Percentiles rank a stretch among this genome's conserved stretches.
Conservation (phyloP, 1,140 invertebrate species). For the Maniola jurtina region DNA sequence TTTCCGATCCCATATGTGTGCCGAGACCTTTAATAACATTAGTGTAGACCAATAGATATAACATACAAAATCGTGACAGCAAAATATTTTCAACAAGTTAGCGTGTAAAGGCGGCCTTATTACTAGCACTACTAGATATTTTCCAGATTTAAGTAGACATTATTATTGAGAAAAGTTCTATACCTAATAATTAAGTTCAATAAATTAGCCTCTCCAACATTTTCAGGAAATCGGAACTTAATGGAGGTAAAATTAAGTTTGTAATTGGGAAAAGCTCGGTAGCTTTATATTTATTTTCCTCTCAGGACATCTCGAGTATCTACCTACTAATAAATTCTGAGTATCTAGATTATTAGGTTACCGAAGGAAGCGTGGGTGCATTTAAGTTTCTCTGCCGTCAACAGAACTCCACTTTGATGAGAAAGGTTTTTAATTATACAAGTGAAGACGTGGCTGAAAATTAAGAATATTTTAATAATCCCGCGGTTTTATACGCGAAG, state of each 20-base stretch:
- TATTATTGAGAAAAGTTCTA: too few relatives aligned
- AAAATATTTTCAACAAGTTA: too few relatives aligned
- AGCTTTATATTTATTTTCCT: background rate
- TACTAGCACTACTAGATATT: too few relatives aligned
- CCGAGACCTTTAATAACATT: too few relatives aligned
- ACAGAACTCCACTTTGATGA: background rate
- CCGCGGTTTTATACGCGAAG: too few relatives aligned
- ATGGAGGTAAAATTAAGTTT: background rate
- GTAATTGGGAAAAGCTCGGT: background rate
- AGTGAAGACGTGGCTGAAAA: background rate
- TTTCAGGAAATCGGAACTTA: background rate
- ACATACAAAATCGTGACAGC: too few relatives aligned
- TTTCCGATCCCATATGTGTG: too few relatives aligned
- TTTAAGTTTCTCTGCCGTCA: background rate
- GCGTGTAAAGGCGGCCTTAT: too few relatives aligned
- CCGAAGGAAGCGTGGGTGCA: background rate
- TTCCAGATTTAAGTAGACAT: too few relatives aligned
- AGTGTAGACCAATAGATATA: too few relatives aligned
- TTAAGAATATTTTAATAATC: background rate
- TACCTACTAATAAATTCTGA: background rate
- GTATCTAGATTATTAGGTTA: slow-evolving; percentile 3
- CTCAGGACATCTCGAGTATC: background rate
- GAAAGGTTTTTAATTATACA: background rate
- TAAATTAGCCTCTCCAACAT: background rate
- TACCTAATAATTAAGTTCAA: too few relatives aligned